A percentile compares a stretch with the other conserved stretches of the same genome.
Evolutionary conservation across 2,113 vertebrate species (phyloP).

Genomic region (Aramus guarauna): DNA sequence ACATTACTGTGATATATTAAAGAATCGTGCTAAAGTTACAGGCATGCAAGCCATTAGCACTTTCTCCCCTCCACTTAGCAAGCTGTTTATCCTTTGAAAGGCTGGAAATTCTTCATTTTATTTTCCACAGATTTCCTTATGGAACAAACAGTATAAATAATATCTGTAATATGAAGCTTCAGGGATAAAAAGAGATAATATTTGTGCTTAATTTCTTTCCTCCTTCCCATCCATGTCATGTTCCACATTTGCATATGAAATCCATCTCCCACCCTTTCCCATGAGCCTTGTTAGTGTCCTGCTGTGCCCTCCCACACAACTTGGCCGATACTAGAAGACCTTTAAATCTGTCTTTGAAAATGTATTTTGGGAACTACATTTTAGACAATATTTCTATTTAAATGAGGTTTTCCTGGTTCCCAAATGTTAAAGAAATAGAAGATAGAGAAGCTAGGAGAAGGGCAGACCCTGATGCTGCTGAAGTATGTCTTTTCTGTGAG

Average conservation of each 20-base stretch:
- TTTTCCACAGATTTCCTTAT: background rate
- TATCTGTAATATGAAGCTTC: background rate
- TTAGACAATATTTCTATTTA: background rate
- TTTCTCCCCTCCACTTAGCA: background rate
- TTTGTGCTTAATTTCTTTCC: background rate
- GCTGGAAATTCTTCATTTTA: background rate
- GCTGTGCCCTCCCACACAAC: slow-evolving; percentile 5
- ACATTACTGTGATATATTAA: background rate
- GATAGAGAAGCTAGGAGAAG: background rate
- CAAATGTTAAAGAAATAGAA: background rate
- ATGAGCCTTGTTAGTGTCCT: background rate
- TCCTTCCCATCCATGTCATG: background rate
- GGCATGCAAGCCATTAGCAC: background rate
- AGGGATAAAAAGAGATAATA: background rate
- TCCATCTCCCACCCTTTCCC: background rate
- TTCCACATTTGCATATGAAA: background rate
- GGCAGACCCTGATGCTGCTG: background rate
- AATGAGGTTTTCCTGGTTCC: background rate
- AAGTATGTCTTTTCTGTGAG: background rate
- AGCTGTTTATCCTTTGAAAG: background rate
- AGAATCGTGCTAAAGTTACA: background rate
- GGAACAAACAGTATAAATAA: background rate
- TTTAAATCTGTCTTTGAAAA: slow-evolving; percentile 6
- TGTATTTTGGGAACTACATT: background rate
- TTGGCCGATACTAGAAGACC: background rate